Base-by-base conservation (phyloP, 2,888 invertebrate genomes). In the Cepaea hortensis region DNA sequence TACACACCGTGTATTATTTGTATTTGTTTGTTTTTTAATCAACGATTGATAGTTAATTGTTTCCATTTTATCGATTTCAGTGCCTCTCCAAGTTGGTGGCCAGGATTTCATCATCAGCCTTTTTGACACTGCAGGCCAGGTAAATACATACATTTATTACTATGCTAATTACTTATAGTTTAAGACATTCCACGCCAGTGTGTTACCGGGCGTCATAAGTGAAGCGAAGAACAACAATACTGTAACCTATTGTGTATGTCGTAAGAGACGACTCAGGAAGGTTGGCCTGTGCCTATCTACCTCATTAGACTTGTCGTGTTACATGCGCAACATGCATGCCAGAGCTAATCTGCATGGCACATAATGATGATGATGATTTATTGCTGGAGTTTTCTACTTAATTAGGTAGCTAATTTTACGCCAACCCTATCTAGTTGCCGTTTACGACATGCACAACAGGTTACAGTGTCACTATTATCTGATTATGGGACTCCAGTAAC, bases 71-170 rank as follows among this genome's bases (percentile, higher is more conserved):
- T 68, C 65, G 70, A 79, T 90, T 88, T 76, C 89, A 90, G 91
- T 91, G 35, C 89, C 89, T n/a, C 65, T 91, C 46, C 89, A 88
- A 62, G 90, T 91, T 0, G 91, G 90, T 35, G 92, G 91, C 7
- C 91, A 91, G 76, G 91, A 91, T 73, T 92, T 91, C 86, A 89
- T 90, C 4, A 90, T 92, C 88, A 90, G 91, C 81, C 91, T 92
- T 55, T 91, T 91, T 79, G 92, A 92, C 85, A 91, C 91, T n/a
- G 91, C 92, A 20, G 92, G 92, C 88, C 90, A 90, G 89, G 90
- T 90, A 87, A 87, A 88, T 23, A 55, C 18, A 20, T n/a, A 73
- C 6, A n/a, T 7, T 73, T 35, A 11, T 20, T 70, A 20, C 7
- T 20, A 70, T 20, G 15, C 0, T 35, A 35, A 35, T 35, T 35